Evolutionary conservation across 1,140 invertebrate species (phyloP), one percentile per base, ranked within the genome.

Genomic region (Sycophila sp.): DNA sequence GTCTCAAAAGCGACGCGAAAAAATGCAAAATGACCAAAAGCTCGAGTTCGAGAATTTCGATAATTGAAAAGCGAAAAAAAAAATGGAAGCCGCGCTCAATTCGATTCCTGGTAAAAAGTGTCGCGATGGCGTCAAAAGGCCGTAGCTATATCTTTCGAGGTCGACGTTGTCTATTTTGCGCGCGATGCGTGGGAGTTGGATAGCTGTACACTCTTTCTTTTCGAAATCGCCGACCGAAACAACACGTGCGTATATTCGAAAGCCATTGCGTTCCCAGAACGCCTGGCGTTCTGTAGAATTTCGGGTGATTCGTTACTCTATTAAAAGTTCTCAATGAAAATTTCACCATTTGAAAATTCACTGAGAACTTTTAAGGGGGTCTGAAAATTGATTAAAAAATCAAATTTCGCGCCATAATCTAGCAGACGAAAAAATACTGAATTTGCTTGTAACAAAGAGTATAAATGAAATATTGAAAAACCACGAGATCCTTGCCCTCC

Each of bases 41-140:
- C n/a, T n/a, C 4, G 26, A 24, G 47, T 49, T 17, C 17, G 2
- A 17, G 3, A 6, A 2, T 13, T n/a, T 22, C 17, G n/a, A 19
- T 4, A 30, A 53, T 4, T 5, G 28, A 32, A 55, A 2, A 58
- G 49, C 38, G 47, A 40, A 69, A 60, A 69, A 68, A 68, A 28
- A 53, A 69, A 19, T 45, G 19, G 38, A 11, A 22, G 28, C 6
- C 28, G 15, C 17, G 26, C 32, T 4, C n/a, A n/a, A n/a, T n/a
- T n/a, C n/a, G 34, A 32, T 17, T 28, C 19, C 36, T 34, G 36
- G 38, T n/a, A 69, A 62, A 62, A 62, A 55, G 45, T 62, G 34
- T 55, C 47, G 58, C 42, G 36, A 53, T 36, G 32, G 58, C 56
- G 66, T 62, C 58, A 69, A 69, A 69, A 53, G 62, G 58, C 58